Evolutionary conservation across 2,113 vertebrate species (phyloP).

Genomic region (Bos taurus): DNA sequence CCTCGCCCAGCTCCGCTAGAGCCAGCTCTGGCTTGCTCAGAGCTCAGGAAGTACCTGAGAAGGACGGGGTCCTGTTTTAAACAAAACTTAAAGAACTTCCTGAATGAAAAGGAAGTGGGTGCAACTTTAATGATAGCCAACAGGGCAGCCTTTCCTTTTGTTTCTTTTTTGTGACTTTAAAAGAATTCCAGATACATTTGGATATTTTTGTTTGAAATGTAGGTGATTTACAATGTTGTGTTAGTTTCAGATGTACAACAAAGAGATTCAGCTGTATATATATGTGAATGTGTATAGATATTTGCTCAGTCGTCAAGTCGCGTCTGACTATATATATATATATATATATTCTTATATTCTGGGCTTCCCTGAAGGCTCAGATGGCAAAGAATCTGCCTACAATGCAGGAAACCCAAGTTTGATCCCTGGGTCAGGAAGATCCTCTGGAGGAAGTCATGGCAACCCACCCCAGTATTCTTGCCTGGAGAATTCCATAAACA

Average conservation of each 20-base stretch:
- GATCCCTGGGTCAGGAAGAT: not conserved
- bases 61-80: not conserved
- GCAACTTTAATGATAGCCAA: not conserved
- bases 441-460: not conserved
- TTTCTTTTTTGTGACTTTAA: too few relatives aligned
- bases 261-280: too few relatives aligned
- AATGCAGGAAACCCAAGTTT: not conserved
- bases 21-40: not conserved
- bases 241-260: too few relatives aligned
- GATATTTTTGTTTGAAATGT: too few relatives aligned
- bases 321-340: too few relatives aligned
- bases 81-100: not conserved
- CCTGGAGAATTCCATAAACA: not conserved
- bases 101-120: not conserved
- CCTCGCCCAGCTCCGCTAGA: fast-evolving
- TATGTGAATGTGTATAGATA: too few relatives aligned
- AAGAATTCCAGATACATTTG: too few relatives aligned
- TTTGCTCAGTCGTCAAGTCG: too few relatives aligned
- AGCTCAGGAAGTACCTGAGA: not conserved
- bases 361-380: not conserved
- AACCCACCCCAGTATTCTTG: not conserved
- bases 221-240: too few relatives aligned
- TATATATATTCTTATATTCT: too few relatives aligned
- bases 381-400: not conserved
- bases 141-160: too few relatives aligned